A percentile compares a stretch with the other conserved stretches of the same genome.
These are phyloP conservation scores for Neolamprologus toae DNA, from an alignment of 2,113 vertebrate genomes.

Conservation along the genomic window DNA sequence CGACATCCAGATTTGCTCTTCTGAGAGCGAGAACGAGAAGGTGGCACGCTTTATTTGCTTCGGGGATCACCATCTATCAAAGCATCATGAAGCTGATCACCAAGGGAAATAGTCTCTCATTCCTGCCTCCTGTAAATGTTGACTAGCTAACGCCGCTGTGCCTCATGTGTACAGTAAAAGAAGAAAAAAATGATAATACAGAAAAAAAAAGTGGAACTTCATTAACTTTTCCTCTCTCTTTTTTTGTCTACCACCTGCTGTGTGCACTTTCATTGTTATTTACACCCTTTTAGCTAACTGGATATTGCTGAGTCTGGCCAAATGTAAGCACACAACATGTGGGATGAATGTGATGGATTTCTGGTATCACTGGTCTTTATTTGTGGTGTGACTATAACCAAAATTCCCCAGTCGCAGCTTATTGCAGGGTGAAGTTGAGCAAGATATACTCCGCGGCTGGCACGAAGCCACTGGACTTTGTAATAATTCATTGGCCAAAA, in stretches of 20 bases:
- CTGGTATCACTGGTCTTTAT: constrained; percentile 31
- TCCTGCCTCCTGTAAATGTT: background rate
- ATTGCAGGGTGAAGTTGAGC: constrained; percentile 34
- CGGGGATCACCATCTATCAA: background rate
- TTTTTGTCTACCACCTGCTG: background rate
- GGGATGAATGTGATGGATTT: constrained; percentile 43
- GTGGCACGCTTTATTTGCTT: background rate
- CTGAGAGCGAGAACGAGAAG: background rate
- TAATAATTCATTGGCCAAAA: constrained; percentile 66
- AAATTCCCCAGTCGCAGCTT: constrained; percentile 51
- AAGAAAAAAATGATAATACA: background rate
- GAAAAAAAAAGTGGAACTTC: background rate
- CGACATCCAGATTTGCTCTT: background rate
- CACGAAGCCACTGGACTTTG: constrained; percentile 49
- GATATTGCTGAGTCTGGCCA: background rate
- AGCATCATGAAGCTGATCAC: background rate
- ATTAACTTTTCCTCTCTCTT: background rate
- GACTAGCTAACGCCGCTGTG: background rate
- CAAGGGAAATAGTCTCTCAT: background rate
- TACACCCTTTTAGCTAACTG: background rate
- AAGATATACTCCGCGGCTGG: constrained; percentile 37
- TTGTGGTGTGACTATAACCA: constrained; percentile 33
- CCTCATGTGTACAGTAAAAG: background rate
- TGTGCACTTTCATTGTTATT: background rate
- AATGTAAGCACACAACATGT: constrained; percentile 1